Percentiles rank a stretch among this genome's conserved stretches.
phyloP scores from a whole-genome alignment of 1,140 invertebrate genomes.

The Zaprionus kolodkinae region DNA sequence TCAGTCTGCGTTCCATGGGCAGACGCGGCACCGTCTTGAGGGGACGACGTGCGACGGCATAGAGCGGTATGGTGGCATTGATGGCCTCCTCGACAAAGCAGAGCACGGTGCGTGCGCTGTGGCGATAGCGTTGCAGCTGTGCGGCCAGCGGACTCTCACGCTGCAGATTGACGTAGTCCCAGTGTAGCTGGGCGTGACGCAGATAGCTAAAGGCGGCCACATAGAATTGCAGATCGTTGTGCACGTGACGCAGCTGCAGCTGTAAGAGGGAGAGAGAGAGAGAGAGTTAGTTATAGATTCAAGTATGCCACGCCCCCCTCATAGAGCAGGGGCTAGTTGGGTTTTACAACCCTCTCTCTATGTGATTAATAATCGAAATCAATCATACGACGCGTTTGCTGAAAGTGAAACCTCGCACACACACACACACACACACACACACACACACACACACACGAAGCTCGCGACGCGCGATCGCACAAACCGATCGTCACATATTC shows the following conservation, averaged over 20 bases:
- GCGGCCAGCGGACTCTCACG: constrained; percentile 34
- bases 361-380: constrained; percentile 50
- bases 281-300: too few relatives aligned
- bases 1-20: constrained; percentile 52
- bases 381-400: constrained; percentile 51
- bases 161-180: constrained; percentile 42
- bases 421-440: too few relatives aligned
- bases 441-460: too few relatives aligned
- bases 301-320: too few relatives aligned
- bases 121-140: constrained; percentile 46
- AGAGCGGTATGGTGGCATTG: constrained; percentile 49
- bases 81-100: constrained; percentile 67
- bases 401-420: constrained; percentile 49
- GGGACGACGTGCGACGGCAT: neutral
- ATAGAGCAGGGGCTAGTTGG: too few relatives aligned
- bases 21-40: constrained; percentile 33
- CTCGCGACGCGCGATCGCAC: neutral
- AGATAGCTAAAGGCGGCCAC: constrained; percentile 70
- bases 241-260: constrained; percentile 59
- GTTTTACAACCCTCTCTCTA: too few relatives aligned
- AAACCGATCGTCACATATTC: constrained; percentile 14
- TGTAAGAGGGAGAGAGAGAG: constrained; percentile 30
- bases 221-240: constrained; percentile 69
- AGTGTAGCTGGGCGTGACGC: constrained; percentile 57
- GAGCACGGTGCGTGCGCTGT: constrained; percentile 45